phyloP scores from a whole-genome alignment of 2,113 vertebrate genomes.

The Carassius carassius region DNA sequence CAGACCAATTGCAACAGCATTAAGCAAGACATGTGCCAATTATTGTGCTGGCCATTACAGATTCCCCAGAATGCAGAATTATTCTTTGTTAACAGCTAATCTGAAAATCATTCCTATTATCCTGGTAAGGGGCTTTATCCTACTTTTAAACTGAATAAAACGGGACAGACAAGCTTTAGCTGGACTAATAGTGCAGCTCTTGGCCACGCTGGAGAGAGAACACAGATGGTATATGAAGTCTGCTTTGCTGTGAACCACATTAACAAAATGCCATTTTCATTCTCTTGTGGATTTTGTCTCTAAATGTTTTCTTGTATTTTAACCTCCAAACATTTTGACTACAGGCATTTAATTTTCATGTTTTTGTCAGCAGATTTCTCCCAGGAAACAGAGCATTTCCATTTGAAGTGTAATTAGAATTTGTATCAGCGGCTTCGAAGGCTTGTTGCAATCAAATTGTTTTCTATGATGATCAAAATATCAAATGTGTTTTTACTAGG shows the following conservation, averaged over 20 bases:
- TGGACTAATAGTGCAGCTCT: conserved; percentile 13
- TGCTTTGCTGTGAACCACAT: background rate
- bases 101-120: conserved; percentile 16
- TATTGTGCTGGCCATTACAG: background rate
- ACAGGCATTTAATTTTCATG: background rate
- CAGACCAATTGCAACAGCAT: background rate
- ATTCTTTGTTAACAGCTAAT: conserved; percentile 13
- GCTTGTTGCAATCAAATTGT: background rate
- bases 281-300: background rate
- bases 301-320: background rate
- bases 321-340: background rate
- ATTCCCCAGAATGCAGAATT: background rate
- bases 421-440: background rate
- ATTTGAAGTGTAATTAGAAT: background rate
- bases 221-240: conserved; percentile 14
- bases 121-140: background rate
- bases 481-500: background rate
- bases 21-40: background rate
- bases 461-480: background rate
- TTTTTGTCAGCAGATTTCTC: background rate
- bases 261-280: background rate
- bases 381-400: background rate
- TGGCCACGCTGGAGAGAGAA: background rate
- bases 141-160: background rate
- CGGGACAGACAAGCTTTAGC: background rate